Base-by-base conservation (phyloP, 1,140 invertebrate genomes). In the Odontomachus brunneus region DNA sequence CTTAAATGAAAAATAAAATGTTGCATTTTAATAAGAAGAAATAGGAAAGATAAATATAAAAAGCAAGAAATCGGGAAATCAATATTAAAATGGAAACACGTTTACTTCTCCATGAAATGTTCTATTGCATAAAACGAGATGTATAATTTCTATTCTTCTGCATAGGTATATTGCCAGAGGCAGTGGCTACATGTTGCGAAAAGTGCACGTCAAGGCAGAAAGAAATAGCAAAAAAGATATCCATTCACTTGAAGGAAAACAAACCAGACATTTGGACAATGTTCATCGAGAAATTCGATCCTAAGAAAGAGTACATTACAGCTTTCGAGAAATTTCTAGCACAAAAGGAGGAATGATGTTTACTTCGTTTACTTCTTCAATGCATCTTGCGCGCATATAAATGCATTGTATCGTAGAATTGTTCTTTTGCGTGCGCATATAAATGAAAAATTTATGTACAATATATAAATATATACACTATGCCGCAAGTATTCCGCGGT, bases 181-280 rank as follows among this genome's bases (percentile, higher is more conserved):
- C 94, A 1, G 82, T 95, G 12, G 51, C 88, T 0, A 93, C 90
- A 22, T 92, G 87, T 5, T 95, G 95, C 74, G 88, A 88, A 22
- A 95, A 94, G 89, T 95, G 95, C 84, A 94, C 88, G 49, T 89
- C 91, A n/a, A 94, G 92, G 24, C 94, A 95, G 72, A 94, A 92
- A 85, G 62, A 89, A 24, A 90, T 91, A 1, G 91, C 93, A 1
- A 93, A 93, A 69, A 95, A 93, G 84, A 91, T 94, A 9, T 91
- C 93, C 69, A 87, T 74, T 84, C 84, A 91, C 75, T 83, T 92
- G 26, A 91, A 85, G 72, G 86, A 87, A 17, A 88, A 91, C 38
- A 90, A 91, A 83, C 62, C 88, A 3, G 83, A 90, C 11, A 89
- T 93, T 49, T 95, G 94, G 95, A 85, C 91, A 5, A 82, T 90